These are phyloP conservation scores for Drosophila maculinotata DNA, from an alignment of 2,888 invertebrate genomes.

Conservation along the genomic window DNA sequence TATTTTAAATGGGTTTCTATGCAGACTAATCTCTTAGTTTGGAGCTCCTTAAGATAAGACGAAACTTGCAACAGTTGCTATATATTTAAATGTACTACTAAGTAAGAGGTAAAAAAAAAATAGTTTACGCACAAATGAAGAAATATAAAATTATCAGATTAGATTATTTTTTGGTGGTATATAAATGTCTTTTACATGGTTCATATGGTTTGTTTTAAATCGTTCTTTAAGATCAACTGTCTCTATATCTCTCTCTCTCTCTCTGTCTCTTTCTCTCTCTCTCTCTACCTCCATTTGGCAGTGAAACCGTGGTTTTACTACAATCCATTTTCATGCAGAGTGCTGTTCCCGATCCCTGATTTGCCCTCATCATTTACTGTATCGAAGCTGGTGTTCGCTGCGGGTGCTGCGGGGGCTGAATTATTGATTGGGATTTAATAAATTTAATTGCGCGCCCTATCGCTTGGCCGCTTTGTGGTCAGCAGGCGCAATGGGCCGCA, in stretches of 20 bases:
- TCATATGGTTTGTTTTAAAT: too few relatives aligned
- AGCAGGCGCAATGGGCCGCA: slow-evolving; percentile 4
- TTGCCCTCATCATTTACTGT: slow-evolving; percentile 15
- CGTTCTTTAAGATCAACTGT: not conserved
- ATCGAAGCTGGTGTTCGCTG: slow-evolving; percentile 24
- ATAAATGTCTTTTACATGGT: too few relatives aligned
- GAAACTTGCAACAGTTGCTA: too few relatives aligned
- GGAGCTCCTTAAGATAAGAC: too few relatives aligned
- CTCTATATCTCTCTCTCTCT: not conserved
- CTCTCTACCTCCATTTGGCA: not conserved
- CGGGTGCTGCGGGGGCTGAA: slow-evolving; percentile 51
- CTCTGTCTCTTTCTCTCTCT: not conserved
- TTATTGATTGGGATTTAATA: slow-evolving; percentile 80
- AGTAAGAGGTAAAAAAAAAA: too few relatives aligned
- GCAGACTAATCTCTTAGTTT: too few relatives aligned
- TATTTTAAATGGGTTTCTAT: too few relatives aligned
- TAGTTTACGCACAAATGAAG: too few relatives aligned
- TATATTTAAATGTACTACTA: too few relatives aligned
- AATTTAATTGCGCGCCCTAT: slow-evolving; percentile 68
- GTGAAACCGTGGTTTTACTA: not conserved
- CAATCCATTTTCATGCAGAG: not conserved
- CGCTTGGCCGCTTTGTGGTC: slow-evolving; percentile 44
- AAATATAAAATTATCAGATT: too few relatives aligned
- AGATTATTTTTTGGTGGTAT: too few relatives aligned
- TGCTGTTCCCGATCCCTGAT: not conserved